Conservation (phyloP, 2,113 vertebrate species). For the Platichthys stellatus region DNA sequence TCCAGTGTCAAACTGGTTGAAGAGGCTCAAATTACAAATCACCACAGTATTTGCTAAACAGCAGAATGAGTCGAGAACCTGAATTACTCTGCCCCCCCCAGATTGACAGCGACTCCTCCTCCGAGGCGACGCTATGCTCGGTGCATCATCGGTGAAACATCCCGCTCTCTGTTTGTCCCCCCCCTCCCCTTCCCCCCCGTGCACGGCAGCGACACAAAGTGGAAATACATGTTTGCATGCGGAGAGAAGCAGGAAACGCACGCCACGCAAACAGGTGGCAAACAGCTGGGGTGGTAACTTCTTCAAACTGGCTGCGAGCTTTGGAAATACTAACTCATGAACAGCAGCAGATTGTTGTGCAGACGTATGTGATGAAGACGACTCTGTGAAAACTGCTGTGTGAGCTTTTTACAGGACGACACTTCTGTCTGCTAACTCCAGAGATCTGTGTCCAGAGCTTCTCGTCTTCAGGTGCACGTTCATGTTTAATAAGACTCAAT, state of each 20-base stretch:
- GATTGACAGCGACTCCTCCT: too few relatives aligned
- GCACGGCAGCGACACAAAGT: constrained; percentile 12
- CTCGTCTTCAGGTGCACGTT: too few relatives aligned
- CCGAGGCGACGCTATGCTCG: neutral
- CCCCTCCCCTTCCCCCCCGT: too few relatives aligned
- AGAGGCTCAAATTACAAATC: constrained; percentile 15
- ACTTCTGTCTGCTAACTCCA: too few relatives aligned
- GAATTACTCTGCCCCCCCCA: too few relatives aligned
- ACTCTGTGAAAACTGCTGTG: neutral
- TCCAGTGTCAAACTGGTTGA: constrained; percentile 28
- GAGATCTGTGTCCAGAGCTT: too few relatives aligned
- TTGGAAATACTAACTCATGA: constrained; percentile 41
- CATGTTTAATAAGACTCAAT: too few relatives aligned
- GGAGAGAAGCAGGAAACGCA: constrained; percentile 19
- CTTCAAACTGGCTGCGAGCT: constrained; percentile 22
- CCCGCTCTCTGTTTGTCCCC: constrained; percentile 7
- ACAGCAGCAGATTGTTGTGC: constrained; percentile 32
- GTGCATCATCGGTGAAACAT: constrained; percentile 8
- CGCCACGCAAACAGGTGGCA: constrained; percentile 52
- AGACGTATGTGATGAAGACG: constrained; percentile 21
- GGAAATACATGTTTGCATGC: constrained; percentile 48
- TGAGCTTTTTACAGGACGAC: too few relatives aligned
- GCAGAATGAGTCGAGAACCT: too few relatives aligned
- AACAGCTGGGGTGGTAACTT: constrained; percentile 47
- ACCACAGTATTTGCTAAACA: constrained; percentile 38